Base-by-base conservation (phyloP, 2,888 invertebrate species). In the Agrochola circellaris region DNA sequence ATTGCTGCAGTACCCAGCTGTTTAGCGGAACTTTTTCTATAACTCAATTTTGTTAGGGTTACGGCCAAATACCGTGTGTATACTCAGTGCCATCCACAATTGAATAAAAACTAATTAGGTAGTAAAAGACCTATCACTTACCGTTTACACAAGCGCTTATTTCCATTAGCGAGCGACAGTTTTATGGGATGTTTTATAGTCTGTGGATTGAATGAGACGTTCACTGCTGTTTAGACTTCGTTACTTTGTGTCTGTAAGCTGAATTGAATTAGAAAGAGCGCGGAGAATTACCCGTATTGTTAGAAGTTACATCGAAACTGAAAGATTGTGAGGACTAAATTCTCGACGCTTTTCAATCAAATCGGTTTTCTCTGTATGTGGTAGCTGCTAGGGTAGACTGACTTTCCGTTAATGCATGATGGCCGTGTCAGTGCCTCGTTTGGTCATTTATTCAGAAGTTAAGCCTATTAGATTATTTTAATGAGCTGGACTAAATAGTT, bases 181-280 rank as follows among this genome's bases (percentile, higher is more conserved):
- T 76, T 58, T 34, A 79, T 75, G 61, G 34, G 61, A 51, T 15
- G 56, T 61, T 74, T 76, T 81, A 77, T 72, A 34, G 51, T 68
- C 23, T n/a, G 62, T 1, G 26, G 17, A 58, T 38, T 54, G 26
- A 81, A 61, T 54, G 42, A 26, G 30, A 75, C n/a, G 9, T 64
- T 45, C 6, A 64, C 48, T 34, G 64, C 13, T 48, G 51, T 48
- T 15, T 7, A 17, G 20, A 38, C 23, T 61, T 34, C n/a, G n/a
- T 45, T 66, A 48, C 34, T 56, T 56, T 54, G 45, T 45, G 45
- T 45, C 15, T 45, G 45, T 4, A 56, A 56, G 26, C n/a, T 48
- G n/a, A 61, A 73, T 67, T 56, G 42, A 30, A 42, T 45, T 62
- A 2, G 6, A 45, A 15, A 26, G 45, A 17, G 26, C 6, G 23